Base-by-base conservation (phyloP, 2,113 vertebrate species). In the Ictalurus furcatus region DNA sequence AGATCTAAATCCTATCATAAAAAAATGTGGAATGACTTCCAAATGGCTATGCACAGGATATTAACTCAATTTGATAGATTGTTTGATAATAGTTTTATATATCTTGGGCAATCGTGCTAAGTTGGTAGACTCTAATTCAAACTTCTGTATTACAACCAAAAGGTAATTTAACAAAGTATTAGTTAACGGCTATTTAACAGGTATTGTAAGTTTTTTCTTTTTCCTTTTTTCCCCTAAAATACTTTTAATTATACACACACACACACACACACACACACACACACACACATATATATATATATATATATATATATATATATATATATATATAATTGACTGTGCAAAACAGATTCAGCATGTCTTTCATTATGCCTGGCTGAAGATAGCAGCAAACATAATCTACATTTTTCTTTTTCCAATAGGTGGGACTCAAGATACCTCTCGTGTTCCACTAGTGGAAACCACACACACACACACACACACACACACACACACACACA, bases 391-490 rank as follows among this genome's bases (percentile, higher is more conserved):
- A 69, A 61, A 80, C 5, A 28, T 69, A 23, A 44, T 48, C 76
- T 4, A 28, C 34, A n/a, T 61, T 61, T 52, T 83, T 37, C 13
- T 73, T 83, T 63, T 79, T 87, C 74, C 40, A 34, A 73, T 76
- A 40, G 28, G 67, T 84, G 56, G 67, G 54, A 61, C 21, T 81
- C 16, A 21, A 48, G 21, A 28, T 37, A 65, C 40, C 65, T n/a
- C 82, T 85, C 44, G 83, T 82, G 28, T 88, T 89, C 76, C 85
- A 89, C 65, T 65, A 48, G 73, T 91, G 88, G 88, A 89, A 91
- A 76, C 21, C 19, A 44, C 87, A 90, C 71, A 90, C 83, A 67
- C 81, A 40, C 58, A 34, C 30, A n/a, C 81, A 84, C 74, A 25
- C 74, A 79, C 88, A 71, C 17, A 65, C 44, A 61, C 63, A 52